Evolutionary conservation across 2,888 invertebrate genomes (phyloP), one percentile per base, ranked within the genome.

Genomic region (Xanthorhoe designata): DNA sequence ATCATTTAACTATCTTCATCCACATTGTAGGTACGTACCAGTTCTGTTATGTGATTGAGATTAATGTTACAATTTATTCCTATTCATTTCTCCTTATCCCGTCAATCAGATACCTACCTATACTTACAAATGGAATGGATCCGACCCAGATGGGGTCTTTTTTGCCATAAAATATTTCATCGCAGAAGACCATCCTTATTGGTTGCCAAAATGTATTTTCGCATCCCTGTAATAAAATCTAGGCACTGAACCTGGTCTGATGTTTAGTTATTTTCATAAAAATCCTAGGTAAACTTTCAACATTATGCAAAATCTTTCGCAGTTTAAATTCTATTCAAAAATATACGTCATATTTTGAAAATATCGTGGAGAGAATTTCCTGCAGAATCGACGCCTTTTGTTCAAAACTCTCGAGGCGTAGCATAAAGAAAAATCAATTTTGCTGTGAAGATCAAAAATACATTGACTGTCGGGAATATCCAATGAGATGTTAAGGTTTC

Each of bases 321-420:
- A 55, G 32, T 61, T 60, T 32, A 61, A 64, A 68, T 61, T 59
- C 68, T 61, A 52, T 64, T 24, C 64, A 64, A 64, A 59, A 63
- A 68, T 61, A 68, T 68, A 64, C 68, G 64, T 61, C 61, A 64
- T 49, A 68, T 68, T 68, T 68, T 61, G 29, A 61, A 68, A 68
- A 71, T 66, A 65, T 66, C 57, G 66, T 35, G 45, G 32, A 18
- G 64, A 54, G 61, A 64, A 63, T 68, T 71, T 59, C 50, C 66
- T 57, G 59, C 47, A 62, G 51, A 63, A 53, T 54, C 53, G 38
- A 49, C 29, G 51, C 51, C 64, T 66, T 66, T 68, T 69, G 69
- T 70, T 58, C 61, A 61, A 70, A 64, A 61, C 53, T 61, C 55
- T 50, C 50, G 42, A 56, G 61, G 60, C 66, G 55, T 13, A 29